A percentile compares a stretch with the other conserved stretches of the same genome.
Conservation (phyloP, 2,797 vertebrate genomes). For the Sarcoramphus papa region DNA sequence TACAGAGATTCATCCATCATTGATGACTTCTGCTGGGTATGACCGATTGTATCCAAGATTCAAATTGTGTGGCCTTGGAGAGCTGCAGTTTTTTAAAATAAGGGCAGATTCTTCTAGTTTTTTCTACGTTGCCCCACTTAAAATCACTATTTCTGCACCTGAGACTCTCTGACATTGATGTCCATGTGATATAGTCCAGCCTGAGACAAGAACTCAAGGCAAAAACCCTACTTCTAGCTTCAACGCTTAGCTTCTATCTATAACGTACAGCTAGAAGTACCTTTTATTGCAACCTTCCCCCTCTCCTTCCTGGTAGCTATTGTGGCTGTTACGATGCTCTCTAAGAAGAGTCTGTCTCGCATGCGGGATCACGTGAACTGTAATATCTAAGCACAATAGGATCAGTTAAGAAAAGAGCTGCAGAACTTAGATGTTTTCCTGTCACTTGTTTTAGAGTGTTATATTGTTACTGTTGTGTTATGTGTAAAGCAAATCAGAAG, state of each 20-base stretch:
- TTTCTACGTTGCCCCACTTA: neutral
- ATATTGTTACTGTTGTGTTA: neutral
- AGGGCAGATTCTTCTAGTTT: neutral
- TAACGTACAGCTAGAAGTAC: neutral
- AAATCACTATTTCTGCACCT: neutral
- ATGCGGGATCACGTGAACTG: neutral
- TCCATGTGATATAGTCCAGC: rapidly evolving
- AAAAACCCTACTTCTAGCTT: neutral
- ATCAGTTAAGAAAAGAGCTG: neutral
- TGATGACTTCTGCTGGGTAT: neutral
- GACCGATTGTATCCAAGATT: neutral
- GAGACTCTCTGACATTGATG: neutral
- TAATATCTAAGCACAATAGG: neutral
- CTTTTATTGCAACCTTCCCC: neutral
- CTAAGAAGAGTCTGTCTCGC: neutral
- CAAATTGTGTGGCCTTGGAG: neutral
- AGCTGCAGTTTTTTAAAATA: neutral
- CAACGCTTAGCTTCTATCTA: neutral
- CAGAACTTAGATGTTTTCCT: neutral
- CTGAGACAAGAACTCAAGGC: neutral
- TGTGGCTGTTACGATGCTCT: neutral
- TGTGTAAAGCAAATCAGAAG: neutral
- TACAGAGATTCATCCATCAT: neutral
- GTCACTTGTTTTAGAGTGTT: neutral
- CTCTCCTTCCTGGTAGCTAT: neutral